A percentile compares a stretch with the other conserved stretches of the same genome.
phyloP scores from a whole-genome alignment of 2,888 invertebrate species.

The Lasioglossum lativentre region DNA sequence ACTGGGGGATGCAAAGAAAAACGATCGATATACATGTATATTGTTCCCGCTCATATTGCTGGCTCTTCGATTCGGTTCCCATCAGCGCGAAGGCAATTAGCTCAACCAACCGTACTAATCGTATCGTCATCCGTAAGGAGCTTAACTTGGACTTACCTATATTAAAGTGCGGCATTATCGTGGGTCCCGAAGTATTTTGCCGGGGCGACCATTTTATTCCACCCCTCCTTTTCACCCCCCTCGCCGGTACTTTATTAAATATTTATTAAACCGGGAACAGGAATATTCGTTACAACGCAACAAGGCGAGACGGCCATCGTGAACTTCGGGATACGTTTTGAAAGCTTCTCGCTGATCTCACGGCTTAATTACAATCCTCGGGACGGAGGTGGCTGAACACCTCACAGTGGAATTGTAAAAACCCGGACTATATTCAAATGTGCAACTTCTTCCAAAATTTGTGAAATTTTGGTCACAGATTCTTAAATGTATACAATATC shows the following conservation, averaged over 20 bases:
- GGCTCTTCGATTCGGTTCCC: constrained; percentile 70
- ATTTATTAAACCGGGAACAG: constrained; percentile 41
- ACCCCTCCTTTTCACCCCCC: background rate
- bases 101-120: constrained; percentile 73
- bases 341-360: background rate
- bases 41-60: constrained; percentile 69
- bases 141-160: constrained; percentile 74
- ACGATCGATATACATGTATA: constrained; percentile 61
- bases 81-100: constrained; percentile 73
- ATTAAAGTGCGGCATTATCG: constrained; percentile 69
- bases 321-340: constrained; percentile 4
- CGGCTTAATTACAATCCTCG: constrained; percentile 13
- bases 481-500: no score
- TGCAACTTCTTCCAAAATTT: no score
- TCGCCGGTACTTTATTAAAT: constrained; percentile 48
- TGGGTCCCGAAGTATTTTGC: constrained; percentile 56
- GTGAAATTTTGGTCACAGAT: no score
- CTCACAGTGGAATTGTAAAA: no score
- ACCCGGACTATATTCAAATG: no score
- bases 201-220: constrained; percentile 44
- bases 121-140: constrained; percentile 73
- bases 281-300: background rate
- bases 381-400: background rate
- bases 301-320: background rate
- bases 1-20: constrained; percentile 33